Percentiles rank a stretch among this genome's conserved stretches.
Conservation (phyloP, 2,888 invertebrate genomes). For the Chrysomela aeneicollis region DNA sequence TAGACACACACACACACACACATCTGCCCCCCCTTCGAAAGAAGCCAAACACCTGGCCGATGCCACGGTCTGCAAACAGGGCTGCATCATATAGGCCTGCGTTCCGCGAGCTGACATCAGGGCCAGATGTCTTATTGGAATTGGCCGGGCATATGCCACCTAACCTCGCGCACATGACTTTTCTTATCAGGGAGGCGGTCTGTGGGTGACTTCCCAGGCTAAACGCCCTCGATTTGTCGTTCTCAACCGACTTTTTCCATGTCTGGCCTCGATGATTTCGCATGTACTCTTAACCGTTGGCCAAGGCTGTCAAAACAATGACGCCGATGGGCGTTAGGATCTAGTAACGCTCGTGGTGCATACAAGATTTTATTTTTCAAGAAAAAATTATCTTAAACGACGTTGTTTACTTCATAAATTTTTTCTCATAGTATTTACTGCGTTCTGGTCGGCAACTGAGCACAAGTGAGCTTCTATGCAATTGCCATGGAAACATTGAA, state of each 20-base stretch:
- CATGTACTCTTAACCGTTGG: background rate
- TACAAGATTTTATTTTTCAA: too few species aligned
- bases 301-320: too few species aligned
- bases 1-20: conserved; percentile 57
- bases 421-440: too few species aligned
- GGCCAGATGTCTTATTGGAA: conserved; percentile 53
- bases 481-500: too few species aligned
- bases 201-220: conserved; percentile 38
- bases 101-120: conserved; percentile 35
- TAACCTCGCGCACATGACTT: conserved; percentile 40
- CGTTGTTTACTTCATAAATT: too few species aligned
- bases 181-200: conserved; percentile 42
- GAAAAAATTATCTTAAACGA: too few species aligned
- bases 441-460: too few species aligned
- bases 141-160: conserved; percentile 53
- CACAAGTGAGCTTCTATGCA: too few species aligned
- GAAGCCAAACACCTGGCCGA: conserved; percentile 62
- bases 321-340: too few species aligned
- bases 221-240: conserved; percentile 20
- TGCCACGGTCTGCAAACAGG: conserved; percentile 62
- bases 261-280: background rate
- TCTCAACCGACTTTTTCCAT: conserved; percentile 25
- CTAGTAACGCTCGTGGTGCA: too few species aligned
- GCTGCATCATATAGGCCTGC: conserved; percentile 39
- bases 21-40: conserved; percentile 60